Base-by-base conservation (phyloP, 2,113 vertebrate species). In the Rhinopithecus roxellana region DNA sequence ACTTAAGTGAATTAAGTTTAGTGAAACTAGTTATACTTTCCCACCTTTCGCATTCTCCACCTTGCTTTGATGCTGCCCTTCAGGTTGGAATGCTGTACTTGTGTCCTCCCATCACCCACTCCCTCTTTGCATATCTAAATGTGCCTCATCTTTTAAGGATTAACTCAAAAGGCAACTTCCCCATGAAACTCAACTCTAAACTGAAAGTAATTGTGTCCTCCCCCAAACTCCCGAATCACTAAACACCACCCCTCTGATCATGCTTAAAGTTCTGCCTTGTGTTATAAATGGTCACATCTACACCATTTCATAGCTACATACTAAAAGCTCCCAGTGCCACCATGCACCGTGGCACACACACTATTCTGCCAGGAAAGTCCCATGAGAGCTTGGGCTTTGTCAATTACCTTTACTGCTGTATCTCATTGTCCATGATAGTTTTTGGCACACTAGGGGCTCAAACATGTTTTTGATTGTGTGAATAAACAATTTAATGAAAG, bases 281-380 rank as follows among this genome's bases (percentile, higher is more conserved):
- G 11, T 3, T 52, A 20, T 20, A 4, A 57, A 17, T 23, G 5
- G n/a, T 22, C 23, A 30, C 32, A 43, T 13, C 23, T n/a, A 22
- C 14, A 35, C 52, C 38, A 6, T 32, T 8, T 50, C 35, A 38
- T 9, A 55, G 18, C n/a, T 20, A 43, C 4, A n/a, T 6, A 5
- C 43, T 27, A 32, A n/a, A 27, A 72, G 79, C 30, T 55, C 22
- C 11, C 77, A 11, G 11, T 6, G 1, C 35, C 38, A 45, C 59
- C 4, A 6, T 32, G 17, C 45, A 48, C 7, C 3, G 20, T 3
- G 3, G 2, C 23, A 30, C 10, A 1, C 20, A 59, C 0, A 27
- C 8, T 22, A 2, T 11, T 61, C 90, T 10, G 9, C 59, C 57
- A 2, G 2, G 27, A 11, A 40, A 72, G 72, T 17, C 23, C 23